Conservation (phyloP, 1,140 invertebrate genomes). For the Drosophila yakuba region DNA sequence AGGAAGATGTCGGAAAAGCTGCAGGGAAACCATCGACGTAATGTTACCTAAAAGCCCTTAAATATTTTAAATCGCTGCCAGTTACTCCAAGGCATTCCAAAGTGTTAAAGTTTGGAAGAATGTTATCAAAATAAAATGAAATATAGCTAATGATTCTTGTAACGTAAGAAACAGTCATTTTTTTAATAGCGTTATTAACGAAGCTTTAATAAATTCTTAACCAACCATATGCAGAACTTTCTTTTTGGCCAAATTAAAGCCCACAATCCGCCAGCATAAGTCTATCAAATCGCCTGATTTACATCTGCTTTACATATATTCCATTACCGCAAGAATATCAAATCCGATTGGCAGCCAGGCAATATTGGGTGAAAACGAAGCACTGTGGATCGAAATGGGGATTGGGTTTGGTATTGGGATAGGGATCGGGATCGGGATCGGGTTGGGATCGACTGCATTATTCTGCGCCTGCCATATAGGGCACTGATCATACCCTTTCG, state of each 20-base stretch:
- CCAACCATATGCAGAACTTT: constrained; percentile 14
- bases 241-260: constrained; percentile 28
- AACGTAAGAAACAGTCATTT: not conserved
- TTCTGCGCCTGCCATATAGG: constrained; percentile 42
- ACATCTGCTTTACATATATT: constrained; percentile 49
- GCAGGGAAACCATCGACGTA: constrained; percentile 7
- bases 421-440: too few species aligned
- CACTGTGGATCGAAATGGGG: too few species aligned
- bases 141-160: too few species aligned
- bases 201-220: too few species aligned
- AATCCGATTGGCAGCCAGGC: constrained; percentile 15
- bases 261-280: not conserved
- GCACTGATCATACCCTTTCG: constrained; percentile 45
- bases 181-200: not conserved
- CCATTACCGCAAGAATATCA: constrained; percentile 48
- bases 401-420: too few species aligned
- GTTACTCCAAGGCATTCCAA: too few species aligned
- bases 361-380: constrained; percentile 1
- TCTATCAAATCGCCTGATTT: constrained; percentile 40
- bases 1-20: constrained; percentile 8
- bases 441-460: constrained; percentile 34
- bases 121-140: not conserved
- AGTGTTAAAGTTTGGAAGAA: too few species aligned
- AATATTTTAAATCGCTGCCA: constrained; percentile 7
- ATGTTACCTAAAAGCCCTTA: constrained; percentile 22